Evolutionary conservation across 2,113 vertebrate genomes (phyloP), one percentile per base, ranked within the genome.

Genomic region (Mus pahari): DNA sequence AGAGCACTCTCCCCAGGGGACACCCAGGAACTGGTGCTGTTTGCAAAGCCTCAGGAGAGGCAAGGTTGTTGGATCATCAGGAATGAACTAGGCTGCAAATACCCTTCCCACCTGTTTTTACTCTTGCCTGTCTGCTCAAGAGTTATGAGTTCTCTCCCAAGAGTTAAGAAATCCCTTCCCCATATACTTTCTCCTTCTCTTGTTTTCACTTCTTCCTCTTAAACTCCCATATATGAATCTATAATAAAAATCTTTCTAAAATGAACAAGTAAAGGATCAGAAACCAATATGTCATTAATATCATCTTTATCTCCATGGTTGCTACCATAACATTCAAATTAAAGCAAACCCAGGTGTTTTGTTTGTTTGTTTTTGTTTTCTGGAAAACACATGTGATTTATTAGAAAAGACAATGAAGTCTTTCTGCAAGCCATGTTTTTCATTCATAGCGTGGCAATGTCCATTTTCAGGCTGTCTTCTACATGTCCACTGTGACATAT

Each of bases 391-490:
- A 1, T 74, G 36, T 77, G 4, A 31, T 82, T 96, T 95, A 66
- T 77, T 94, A 89, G 64, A 91, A 94, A 95, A 91, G 39, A 71
- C 16, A 92, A 84, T n/a, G 39, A n/a, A 92, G 42, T 10, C 68
- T 89, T 96, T 95, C 84, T 86, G 22, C 0, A 81, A 66, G 55
- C 45, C 0, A 24, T 2, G 64, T 89, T 86, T 97, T 75, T 31
- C 42, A 42, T 50, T 82, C 39, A 83, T 94, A 74, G 90, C 1
- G 68, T 81, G 9, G 19, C 83, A 55, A 62, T 84, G 13, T 82
- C 86, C 50, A 94, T 89, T 92, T 96, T 89, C 33, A 89, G 81
- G 60, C 42, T 78, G 3, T 55, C 91, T 36, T 91, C 5, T 48
- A 55, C 55, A 73, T 82, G 42, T 11, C 26, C 81, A 17, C 45